Percentiles rank a stretch among this genome's conserved stretches.
phyloP scores from a whole-genome alignment of 2,797 vertebrate genomes.

The Danio choprae region DNA sequence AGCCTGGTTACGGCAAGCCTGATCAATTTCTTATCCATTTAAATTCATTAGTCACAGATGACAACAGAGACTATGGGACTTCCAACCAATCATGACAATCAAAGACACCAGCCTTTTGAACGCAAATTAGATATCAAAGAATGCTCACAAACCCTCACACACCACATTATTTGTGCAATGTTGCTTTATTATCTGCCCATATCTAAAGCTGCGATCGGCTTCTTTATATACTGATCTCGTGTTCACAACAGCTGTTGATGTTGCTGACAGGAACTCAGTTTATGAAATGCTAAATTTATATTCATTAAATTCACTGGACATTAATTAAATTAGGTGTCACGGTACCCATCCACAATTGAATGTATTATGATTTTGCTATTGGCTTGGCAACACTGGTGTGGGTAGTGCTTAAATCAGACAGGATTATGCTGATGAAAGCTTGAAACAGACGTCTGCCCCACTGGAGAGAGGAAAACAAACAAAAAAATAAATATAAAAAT shows the following conservation, averaged over 20 bases:
- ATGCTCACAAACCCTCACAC: conserved; percentile 34
- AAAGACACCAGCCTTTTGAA: conserved; percentile 42
- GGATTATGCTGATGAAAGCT: conserved; percentile 57
- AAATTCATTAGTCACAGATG: conserved; percentile 67
- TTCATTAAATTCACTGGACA: conserved; percentile 60
- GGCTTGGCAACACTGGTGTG: conserved; percentile 55
- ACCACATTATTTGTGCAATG: conserved; percentile 23
- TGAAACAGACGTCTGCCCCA: conserved; percentile 59
- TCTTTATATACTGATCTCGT: conserved; percentile 55
- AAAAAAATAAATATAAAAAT: conserved; percentile 30
- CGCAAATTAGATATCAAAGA: conserved; percentile 45
- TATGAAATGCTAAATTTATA: conserved; percentile 72
- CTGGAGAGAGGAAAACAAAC: conserved; percentile 21
- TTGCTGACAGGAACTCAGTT: conserved; percentile 40
- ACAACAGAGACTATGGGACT: conserved; percentile 63
- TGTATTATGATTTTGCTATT: conserved; percentile 58
- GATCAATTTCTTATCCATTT: conserved; percentile 66
- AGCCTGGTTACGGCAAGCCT: conserved; percentile 54
- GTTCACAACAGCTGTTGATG: conserved; percentile 73
- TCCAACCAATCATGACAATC: conserved; percentile 65
- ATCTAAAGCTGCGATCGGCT: conserved; percentile 43
- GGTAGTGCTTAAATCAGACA: conserved; percentile 60
- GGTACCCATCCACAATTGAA: conserved; percentile 50
- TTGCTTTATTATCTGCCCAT: conserved; percentile 44
- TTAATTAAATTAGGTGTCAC: conserved; percentile 59